Conservation (phyloP, 2,888 invertebrate genomes). For the Trichogramma dendrolimi region DNA sequence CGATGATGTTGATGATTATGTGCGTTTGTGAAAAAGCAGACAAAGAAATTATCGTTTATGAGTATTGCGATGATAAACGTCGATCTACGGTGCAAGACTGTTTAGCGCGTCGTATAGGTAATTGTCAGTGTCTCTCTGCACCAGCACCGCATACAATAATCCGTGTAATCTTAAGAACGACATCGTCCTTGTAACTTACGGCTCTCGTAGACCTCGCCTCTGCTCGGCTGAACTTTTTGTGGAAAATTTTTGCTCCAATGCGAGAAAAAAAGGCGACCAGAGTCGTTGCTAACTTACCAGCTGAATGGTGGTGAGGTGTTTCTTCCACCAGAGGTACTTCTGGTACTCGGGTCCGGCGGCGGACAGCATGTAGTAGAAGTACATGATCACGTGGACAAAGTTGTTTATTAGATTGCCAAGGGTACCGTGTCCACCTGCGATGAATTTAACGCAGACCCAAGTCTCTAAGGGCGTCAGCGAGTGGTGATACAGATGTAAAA, state of each 20-base stretch:
- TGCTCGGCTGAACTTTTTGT: too few relatives aligned
- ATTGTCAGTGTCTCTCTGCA: background rate
- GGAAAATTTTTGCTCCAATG: background rate
- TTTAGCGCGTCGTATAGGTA: background rate
- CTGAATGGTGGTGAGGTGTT: constrained; percentile 78
- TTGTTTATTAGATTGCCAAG: constrained; percentile 85
- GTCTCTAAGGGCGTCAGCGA: constrained; percentile 73
- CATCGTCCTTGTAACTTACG: background rate
- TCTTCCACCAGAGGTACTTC: constrained; percentile 88
- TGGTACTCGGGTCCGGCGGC: constrained; percentile 82
- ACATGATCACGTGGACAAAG: constrained; percentile 82
- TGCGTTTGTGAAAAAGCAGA: too few relatives aligned
- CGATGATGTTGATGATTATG: too few relatives aligned
- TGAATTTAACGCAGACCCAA: constrained; percentile 73
- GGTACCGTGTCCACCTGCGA: constrained; percentile 83
- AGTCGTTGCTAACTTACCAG: constrained; percentile 58
- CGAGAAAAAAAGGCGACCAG: background rate
- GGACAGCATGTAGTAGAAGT: constrained; percentile 80
- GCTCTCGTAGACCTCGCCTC: too few relatives aligned
- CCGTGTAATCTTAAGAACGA: background rate
- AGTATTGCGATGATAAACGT: too few relatives aligned
- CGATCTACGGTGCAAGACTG: too few relatives aligned
- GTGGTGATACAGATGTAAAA: constrained; percentile 83
- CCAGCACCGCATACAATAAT: too few relatives aligned
- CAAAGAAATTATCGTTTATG: too few relatives aligned